Evolutionary conservation across 2,888 invertebrate genomes (phyloP).

Genomic region (Eudasyphora cyanicolor): DNA sequence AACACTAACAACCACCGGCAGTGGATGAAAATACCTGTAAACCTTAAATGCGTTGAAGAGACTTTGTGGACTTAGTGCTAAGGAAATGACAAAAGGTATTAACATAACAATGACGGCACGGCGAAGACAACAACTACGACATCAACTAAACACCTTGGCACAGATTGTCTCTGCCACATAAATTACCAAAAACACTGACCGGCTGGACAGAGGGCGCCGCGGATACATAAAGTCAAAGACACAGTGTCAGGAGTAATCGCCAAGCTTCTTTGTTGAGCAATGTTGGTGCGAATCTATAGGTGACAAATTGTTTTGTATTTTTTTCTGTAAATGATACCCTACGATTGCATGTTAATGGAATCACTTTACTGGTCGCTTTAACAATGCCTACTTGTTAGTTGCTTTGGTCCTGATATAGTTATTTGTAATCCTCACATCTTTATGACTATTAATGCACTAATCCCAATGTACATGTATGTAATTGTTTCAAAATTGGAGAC

Average conservation of each 20-base stretch:
- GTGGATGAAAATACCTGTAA: slow-evolving; percentile 38
- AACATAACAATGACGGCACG: slow-evolving; percentile 33
- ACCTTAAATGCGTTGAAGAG: slow-evolving; percentile 37
- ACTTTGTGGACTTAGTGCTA: slow-evolving; percentile 33
- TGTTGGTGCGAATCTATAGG: too few species aligned
- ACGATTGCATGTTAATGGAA: too few species aligned
- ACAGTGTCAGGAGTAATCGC: neutral
- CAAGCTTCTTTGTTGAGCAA: too few species aligned
- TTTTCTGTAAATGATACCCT: too few species aligned
- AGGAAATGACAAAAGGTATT: slow-evolving; percentile 61
- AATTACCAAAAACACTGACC: neutral
- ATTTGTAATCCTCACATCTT: too few species aligned
- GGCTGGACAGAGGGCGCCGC: neutral
- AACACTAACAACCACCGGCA: neutral
- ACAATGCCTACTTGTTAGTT: too few species aligned
- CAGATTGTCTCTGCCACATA: slow-evolving; percentile 22
- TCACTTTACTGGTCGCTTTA: too few species aligned
- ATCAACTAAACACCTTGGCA: slow-evolving; percentile 6
- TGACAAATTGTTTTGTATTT: neutral
- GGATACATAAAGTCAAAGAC: neutral
- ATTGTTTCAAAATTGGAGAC: too few species aligned
- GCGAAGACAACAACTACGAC: slow-evolving; percentile 3
- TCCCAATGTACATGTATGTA: too few species aligned
- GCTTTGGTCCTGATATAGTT: too few species aligned
- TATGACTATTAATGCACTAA: too few species aligned